Conservation (phyloP, 2,888 invertebrate species). For the Magallana nippona region DNA sequence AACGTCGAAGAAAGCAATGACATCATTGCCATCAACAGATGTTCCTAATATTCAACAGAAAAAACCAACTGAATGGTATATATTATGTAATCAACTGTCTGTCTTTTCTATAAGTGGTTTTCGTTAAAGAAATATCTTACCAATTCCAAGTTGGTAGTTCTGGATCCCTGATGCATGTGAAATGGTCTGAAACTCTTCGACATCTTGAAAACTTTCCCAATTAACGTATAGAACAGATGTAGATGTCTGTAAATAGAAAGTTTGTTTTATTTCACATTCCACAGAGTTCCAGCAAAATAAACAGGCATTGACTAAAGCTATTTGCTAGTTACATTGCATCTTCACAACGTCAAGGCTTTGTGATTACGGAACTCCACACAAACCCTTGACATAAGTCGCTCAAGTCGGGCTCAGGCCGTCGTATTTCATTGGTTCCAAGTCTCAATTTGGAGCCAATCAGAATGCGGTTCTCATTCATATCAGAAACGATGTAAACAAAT, state of each 20-base stretch:
- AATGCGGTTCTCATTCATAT: too few species aligned
- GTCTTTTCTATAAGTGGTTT: neutral
- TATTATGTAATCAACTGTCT: neutral
- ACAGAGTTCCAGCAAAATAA: too few species aligned
- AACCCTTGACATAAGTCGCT: too few species aligned
- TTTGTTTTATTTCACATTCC: too few species aligned
- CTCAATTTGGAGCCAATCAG: too few species aligned
- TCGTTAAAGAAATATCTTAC: conserved; percentile 31
- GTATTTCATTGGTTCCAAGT: too few species aligned
- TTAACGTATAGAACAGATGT: conserved; percentile 46
- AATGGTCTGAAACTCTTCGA: conserved; percentile 49
- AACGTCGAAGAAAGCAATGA: conserved; percentile 50
- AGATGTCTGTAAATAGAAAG: conserved; percentile 46
- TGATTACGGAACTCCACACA: too few species aligned
- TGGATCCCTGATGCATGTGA: conserved; percentile 52
- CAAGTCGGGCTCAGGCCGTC: too few species aligned
- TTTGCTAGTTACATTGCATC: too few species aligned
- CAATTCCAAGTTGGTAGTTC: conserved; percentile 51
- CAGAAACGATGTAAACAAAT: too few species aligned
- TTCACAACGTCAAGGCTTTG: too few species aligned
- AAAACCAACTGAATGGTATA: neutral
- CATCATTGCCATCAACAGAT: conserved; percentile 55
- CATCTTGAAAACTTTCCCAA: conserved; percentile 55
- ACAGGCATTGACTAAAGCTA: too few species aligned
- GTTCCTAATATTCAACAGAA: conserved; percentile 49